Base-by-base conservation (phyloP, 2,797 vertebrate species). In the Ctenosaura bakeri region DNA sequence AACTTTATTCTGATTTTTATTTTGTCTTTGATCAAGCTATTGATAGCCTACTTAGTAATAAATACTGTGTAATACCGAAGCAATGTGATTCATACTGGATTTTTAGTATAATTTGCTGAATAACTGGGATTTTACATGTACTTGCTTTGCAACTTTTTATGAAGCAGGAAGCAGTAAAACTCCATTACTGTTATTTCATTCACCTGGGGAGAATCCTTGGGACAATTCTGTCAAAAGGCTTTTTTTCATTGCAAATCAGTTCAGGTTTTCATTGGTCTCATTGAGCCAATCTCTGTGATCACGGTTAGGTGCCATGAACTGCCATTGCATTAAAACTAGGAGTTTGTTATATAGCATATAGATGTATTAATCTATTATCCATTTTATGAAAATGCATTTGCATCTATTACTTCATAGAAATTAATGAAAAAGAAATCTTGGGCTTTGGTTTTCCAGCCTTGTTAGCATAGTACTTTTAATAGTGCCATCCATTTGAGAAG, bases 401-500 rank as follows among this genome's bases (percentile, higher is more conserved):
- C 85, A 89, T 90, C 74, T 86, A 56, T 10, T 87, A 29, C 84
- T 4, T 6, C 22, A 4, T 85, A 90, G 84, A 93, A 94, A 94
- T 90, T 87, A 87, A 92, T 83, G 87, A 69, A 88, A 93, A 91
- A 85, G 29, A 94, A 90, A 13, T 0, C 0, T 80, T 38, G 9
- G 76, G 84, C 82, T 92, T 86, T 66, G 38, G 88, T 71, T 62
- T 93, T 92, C 86, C 92, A 46, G 82, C 92, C 92, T 93, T 94
- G 91, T 29, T 95, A 94, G 91, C 91, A 76, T 83, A 88, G 92
- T 94, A 93, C 91, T 87, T 90, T 94, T 94, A 94, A 95, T 88
- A 84, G 73, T 92, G 89, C 90, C 90, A 91, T 91, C 46, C 0
- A 2, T 83, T 94, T 84, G 62, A 90, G 80, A 8, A 92, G 54